Percentiles rank a stretch among this genome's conserved stretches.
phyloP scores from a whole-genome alignment of 2,888 invertebrate species.

The Parelbella ahira region DNA sequence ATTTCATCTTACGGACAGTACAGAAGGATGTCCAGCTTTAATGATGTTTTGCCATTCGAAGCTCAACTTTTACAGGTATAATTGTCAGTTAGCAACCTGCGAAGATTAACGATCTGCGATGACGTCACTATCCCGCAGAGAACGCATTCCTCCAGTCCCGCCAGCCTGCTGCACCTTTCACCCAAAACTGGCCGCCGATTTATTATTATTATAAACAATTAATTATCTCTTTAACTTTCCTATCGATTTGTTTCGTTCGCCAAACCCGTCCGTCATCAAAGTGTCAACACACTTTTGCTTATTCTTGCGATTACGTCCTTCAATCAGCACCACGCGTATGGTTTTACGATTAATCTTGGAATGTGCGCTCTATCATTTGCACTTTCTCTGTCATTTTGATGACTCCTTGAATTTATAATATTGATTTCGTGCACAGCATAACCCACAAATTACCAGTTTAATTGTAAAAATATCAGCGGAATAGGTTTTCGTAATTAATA shows the following conservation, averaged over 20 bases:
- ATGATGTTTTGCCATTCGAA: no score
- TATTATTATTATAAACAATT: conserved; percentile 30
- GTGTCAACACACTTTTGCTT: no score
- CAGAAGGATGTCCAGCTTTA: no score
- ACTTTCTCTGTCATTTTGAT: conserved; percentile 14
- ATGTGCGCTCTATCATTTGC: not conserved
- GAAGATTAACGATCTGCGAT: conserved; percentile 1
- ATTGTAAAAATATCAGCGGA: no score
- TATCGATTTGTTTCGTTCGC: conserved; percentile 18
- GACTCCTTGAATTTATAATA: no score
- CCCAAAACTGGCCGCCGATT: conserved; percentile 23
- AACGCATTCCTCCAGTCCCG: conserved; percentile 12
- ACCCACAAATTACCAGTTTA: no score
- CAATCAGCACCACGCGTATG: not conserved
- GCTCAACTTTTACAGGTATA: no score
- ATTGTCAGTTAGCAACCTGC: no score
- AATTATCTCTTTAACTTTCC: conserved; percentile 19
- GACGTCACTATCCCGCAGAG: conserved; percentile 2
- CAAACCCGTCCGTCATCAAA: conserved; percentile 18
- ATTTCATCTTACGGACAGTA: no score
- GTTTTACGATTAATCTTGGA: conserved; percentile 10
- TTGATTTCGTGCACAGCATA: no score
- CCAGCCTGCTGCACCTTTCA: conserved; percentile 28
- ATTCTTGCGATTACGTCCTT: conserved; percentile 5
- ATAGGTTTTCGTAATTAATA: no score